phyloP scores from a whole-genome alignment of 1,140 invertebrate genomes.

The Chymomyza costata region DNA sequence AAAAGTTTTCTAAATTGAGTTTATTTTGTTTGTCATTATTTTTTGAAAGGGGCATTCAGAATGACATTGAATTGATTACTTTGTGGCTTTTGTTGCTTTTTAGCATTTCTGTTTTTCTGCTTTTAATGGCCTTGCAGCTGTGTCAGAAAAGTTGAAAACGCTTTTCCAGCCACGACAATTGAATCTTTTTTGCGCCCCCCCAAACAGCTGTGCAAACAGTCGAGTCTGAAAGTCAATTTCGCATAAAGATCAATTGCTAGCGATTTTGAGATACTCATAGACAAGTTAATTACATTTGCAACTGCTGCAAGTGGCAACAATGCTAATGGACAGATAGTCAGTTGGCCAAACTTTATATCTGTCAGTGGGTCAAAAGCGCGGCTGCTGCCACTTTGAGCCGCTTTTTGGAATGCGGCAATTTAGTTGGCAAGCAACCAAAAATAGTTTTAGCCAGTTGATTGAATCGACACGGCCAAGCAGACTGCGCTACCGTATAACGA shows the following conservation, averaged over 20 bases:
- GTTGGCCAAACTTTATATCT: slow-evolving; percentile 48
- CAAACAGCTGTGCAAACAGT: too few relatives aligned
- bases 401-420: slow-evolving; percentile 60
- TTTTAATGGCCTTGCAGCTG: too few relatives aligned
- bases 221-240: too few relatives aligned
- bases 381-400: slow-evolving; percentile 50
- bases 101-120: slow-evolving; percentile 8
- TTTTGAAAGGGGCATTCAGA: too few relatives aligned
- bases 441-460: slow-evolving; percentile 60
- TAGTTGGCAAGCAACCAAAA: slow-evolving; percentile 60
- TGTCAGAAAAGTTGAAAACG: slow-evolving; percentile 22
- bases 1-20: slow-evolving; percentile 11
- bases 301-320: slow-evolving; percentile 30
- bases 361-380: slow-evolving; percentile 66
- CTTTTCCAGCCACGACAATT: background rate
- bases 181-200: too few relatives aligned
- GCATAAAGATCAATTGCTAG: too few relatives aligned
- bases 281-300: slow-evolving; percentile 55
- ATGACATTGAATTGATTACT: background rate
- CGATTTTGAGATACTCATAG: slow-evolving; percentile 7
- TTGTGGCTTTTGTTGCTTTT: slow-evolving; percentile 3
- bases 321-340: slow-evolving; percentile 25
- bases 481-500: too few relatives aligned
- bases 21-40: background rate
- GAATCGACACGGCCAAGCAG: slow-evolving; percentile 41